These are phyloP conservation scores for Eupithecia dodoneata DNA, from an alignment of 2,888 invertebrate species.

Conservation along the genomic window DNA sequence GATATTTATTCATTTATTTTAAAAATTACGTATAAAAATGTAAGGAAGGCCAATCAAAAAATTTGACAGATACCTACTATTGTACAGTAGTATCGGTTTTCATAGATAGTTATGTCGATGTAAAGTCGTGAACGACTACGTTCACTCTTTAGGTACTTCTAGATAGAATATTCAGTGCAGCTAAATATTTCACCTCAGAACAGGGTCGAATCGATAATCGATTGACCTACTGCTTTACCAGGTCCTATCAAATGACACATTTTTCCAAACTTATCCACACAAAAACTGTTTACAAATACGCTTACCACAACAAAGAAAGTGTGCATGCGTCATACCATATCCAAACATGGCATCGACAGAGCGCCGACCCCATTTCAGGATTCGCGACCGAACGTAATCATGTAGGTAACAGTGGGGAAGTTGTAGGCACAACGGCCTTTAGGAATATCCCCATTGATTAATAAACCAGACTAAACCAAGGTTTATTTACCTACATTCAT, in stretches of 20 bases:
- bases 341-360: constrained; percentile 28
- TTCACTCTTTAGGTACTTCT: not conserved
- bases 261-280: not conserved
- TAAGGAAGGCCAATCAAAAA: too few species aligned
- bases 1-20: too few species aligned
- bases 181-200: not conserved
- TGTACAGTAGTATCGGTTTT: too few species aligned
- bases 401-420: constrained; percentile 62
- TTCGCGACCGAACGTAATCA: constrained; percentile 56
- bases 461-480: constrained; percentile 2
- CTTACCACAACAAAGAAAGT: constrained; percentile 20
- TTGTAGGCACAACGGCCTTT: constrained; percentile 30
- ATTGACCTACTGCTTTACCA: not conserved
- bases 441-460: not conserved
- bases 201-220: not conserved
- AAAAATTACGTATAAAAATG: too few species aligned
- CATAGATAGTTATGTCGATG: not conserved
- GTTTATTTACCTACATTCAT: not conserved
- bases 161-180: not conserved
- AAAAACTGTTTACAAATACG: constrained; percentile 5
- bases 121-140: not conserved
- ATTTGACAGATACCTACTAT: too few species aligned
- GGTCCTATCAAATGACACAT: not conserved
- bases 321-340: constrained; percentile 8
- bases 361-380: constrained; percentile 53